Evolutionary conservation across 2,888 invertebrate genomes (phyloP), one percentile per base, ranked within the genome.

Genomic region (Mesorhabditis spiculigera): DNA sequence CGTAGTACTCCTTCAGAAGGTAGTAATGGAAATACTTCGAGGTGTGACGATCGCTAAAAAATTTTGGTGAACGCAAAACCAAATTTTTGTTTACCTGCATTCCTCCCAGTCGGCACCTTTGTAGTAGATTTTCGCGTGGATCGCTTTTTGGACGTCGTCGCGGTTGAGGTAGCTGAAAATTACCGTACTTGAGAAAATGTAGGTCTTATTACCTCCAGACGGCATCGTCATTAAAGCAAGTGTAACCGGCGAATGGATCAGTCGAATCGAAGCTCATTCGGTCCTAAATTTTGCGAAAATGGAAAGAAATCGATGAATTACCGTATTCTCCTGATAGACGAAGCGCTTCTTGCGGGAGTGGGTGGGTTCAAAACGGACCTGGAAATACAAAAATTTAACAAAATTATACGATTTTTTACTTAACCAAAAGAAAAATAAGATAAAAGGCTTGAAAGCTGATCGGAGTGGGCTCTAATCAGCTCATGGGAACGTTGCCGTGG

Each of bases 121-220:
- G 10, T 68, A 45, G 50, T 28, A 50, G 45, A 61, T 45, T 8
- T 70, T 69, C 4, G 84, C 76, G 68, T 84, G 80, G 58, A 85
- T 74, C 3, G 83, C 85, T 3, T 45, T 43, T 64, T 76, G 75
- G 4, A 86, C 82, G 62, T 81, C 82, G n/a, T 67, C 5, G 4
- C 71, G 43, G 16, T 42, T n/a, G 10, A 42, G 41, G 16, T 63
- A 63, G 10, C 63, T 63, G 10, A 63, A 28, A 28, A 28, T 28
- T 28, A 28, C 28, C 28, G 28, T 28, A 28, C 28, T 28, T 28
- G 28, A 28, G 28, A 28, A 28, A 28, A 28, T 28, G 28, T 28
- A 28, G 28, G 28, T 28, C 28, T 28, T 28, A 28, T 69, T 85
- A 85, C 10, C 64, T 71, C 16, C 58, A 65, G 5, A 80, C 50